A percentile compares a stretch with the other conserved stretches of the same genome.
Evolutionary conservation across 2,797 vertebrate genomes (phyloP).

Genomic region (Lagorchestes hirsutus): DNA sequence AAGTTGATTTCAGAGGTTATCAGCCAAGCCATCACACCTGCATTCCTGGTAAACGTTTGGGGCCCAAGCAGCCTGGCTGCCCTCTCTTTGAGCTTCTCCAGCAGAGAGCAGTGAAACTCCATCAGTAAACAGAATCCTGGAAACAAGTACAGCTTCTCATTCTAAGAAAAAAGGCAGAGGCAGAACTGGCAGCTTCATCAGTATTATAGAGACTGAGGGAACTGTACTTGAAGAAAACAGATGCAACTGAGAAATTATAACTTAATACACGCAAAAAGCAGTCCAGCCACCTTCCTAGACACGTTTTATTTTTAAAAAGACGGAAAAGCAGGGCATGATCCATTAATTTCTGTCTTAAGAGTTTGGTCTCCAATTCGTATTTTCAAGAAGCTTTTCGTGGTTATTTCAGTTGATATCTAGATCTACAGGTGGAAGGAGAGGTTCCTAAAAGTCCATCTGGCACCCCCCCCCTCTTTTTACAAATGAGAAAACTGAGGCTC

Average conservation of each 20-base stretch:
- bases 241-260: neutral
- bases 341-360: neutral
- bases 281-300: neutral
- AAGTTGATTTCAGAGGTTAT: conserved; percentile 71
- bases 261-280: neutral
- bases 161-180: conserved; percentile 70
- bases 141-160: conserved; percentile 78
- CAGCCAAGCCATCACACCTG: conserved; percentile 79
- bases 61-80: conserved; percentile 64
- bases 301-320: neutral
- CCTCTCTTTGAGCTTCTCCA: conserved; percentile 86
- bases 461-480: neutral
- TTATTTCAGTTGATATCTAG: neutral
- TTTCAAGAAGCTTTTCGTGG: neutral
- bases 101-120: conserved; percentile 89
- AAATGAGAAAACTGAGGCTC: neutral
- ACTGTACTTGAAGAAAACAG: conserved; percentile 12
- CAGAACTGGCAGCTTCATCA: conserved; percentile 75
- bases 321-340: neutral
- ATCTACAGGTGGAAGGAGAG: neutral
- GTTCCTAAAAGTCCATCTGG: neutral
- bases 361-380: neutral
- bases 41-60: conserved; percentile 76
- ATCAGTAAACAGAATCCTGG: conserved; percentile 80
- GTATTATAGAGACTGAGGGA: conserved; percentile 1